These are phyloP conservation scores for Theristus sp. DNA, from an alignment of 2,888 invertebrate species.

Conservation along the genomic window DNA sequence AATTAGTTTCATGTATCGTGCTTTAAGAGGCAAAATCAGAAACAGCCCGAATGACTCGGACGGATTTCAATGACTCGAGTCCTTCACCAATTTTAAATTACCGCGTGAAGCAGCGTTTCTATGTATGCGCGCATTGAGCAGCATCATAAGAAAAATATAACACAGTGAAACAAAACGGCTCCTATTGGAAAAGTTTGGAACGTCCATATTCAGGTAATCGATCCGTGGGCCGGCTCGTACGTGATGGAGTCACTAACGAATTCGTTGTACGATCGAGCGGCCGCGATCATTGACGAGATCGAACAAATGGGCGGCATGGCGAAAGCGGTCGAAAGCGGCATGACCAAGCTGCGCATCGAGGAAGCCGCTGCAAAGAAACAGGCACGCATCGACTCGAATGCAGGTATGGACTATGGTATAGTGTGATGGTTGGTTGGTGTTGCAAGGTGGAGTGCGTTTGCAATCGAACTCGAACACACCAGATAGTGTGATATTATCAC, in stretches of 20 bases:
- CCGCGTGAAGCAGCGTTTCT: no score
- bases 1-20: no score
- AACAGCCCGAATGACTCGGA: no score
- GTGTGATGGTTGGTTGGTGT: neutral
- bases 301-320: constrained; percentile 39
- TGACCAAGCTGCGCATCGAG: constrained; percentile 44
- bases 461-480: no score
- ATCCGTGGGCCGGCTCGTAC: constrained; percentile 45
- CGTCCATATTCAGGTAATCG: constrained; percentile 35
- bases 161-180: neutral
- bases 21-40: no score
- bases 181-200: neutral
- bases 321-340: constrained; percentile 41
- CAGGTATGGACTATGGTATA: neutral
- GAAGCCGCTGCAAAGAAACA: constrained; percentile 43
- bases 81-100: no score
- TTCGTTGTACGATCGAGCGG: constrained; percentile 38
- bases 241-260: constrained; percentile 43
- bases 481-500: no score
- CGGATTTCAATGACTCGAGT: no score
- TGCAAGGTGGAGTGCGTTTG: no score
- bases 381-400: constrained; percentile 41
- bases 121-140: no score
- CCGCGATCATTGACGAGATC: constrained; percentile 37
- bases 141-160: neutral